Base-by-base conservation (phyloP, 2,113 vertebrate genomes). In the Campylorhamphus procurvoides region DNA sequence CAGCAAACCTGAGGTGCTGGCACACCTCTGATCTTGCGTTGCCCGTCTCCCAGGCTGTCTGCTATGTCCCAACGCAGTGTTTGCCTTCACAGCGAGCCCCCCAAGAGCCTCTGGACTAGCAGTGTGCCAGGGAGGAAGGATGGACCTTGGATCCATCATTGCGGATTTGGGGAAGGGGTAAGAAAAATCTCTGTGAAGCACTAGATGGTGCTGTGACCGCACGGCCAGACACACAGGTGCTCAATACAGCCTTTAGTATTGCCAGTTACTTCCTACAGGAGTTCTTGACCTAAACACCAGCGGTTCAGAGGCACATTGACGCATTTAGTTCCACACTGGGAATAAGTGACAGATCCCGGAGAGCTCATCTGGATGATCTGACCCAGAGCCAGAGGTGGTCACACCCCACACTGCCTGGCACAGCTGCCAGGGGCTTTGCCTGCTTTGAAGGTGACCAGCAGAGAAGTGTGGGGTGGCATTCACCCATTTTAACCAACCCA, bases 151-250 rank as follows among this genome's bases (percentile, higher is more conserved):
- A 14, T 3, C 13, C 39, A 3, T 10, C 29, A 0, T 35, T 37
- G 4, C 7, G 1, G 27, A 3, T 53, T 62, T 16, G 22, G 6
- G 49, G 13, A 31, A 69, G 9, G 47, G 25, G 31, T 6, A 10
- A 11, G 2, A 29, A 25, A 8, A 9, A 49, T 74, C 77, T 22
- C 35, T 22, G 19, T 6, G 29, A 52, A 79, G 93, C 98, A 88
- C 96, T 97, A 98, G 98, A 53, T 98, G 98, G 97, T 96, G 96
- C 87, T 73, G 92, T 35, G 40, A 4, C 7, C 83, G 31, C 91
- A 35, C 52, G 6, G 8, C 3, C n/a, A 8, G 59, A 29, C 6
- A 8, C 3, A 9, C 35, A 2, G 39, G 3, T 9, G 29, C 25
- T 59, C 72, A 0, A 0, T 0, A 1, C 18, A 22, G 24, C 17